Evolutionary conservation across 2,888 invertebrate species (phyloP).

Genomic region (Synanthedon vespiformis): DNA sequence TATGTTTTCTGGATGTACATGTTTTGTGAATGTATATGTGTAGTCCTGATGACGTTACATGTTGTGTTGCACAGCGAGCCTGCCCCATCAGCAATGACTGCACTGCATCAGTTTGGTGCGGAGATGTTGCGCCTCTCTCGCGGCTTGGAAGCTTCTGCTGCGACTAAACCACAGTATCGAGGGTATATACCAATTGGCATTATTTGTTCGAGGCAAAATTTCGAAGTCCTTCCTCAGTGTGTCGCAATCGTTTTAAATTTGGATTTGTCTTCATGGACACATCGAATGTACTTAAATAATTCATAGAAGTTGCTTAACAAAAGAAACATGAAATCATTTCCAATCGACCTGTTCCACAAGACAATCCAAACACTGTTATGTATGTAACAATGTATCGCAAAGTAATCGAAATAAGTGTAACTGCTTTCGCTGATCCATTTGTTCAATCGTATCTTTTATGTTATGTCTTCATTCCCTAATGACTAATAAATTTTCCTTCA

Average conservation of each 20-base stretch:
- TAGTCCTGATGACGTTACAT: constrained; percentile 51
- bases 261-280: too few relatives aligned
- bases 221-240: neutral
- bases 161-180: constrained; percentile 56
- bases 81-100: constrained; percentile 85
- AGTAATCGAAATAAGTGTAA: neutral
- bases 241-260: too few relatives aligned
- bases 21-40: constrained; percentile 15
- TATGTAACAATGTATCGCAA: neutral
- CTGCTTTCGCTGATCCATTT: neutral
- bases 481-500: neutral
- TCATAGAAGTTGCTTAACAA: too few relatives aligned
- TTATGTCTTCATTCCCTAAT: neutral
- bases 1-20: constrained; percentile 17
- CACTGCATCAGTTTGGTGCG: constrained; percentile 86
- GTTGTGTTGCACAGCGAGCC: constrained; percentile 75
- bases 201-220: constrained; percentile 37
- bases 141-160: constrained; percentile 80
- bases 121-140: constrained; percentile 88
- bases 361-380: too few relatives aligned
- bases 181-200: constrained; percentile 58
- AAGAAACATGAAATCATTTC: too few relatives aligned
- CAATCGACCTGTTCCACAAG: too few relatives aligned
- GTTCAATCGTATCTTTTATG: neutral
- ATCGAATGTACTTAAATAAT: too few relatives aligned